Evolutionary conservation across 1,140 invertebrate species (phyloP).

Genomic region (Scaptomyza hsui): DNA sequence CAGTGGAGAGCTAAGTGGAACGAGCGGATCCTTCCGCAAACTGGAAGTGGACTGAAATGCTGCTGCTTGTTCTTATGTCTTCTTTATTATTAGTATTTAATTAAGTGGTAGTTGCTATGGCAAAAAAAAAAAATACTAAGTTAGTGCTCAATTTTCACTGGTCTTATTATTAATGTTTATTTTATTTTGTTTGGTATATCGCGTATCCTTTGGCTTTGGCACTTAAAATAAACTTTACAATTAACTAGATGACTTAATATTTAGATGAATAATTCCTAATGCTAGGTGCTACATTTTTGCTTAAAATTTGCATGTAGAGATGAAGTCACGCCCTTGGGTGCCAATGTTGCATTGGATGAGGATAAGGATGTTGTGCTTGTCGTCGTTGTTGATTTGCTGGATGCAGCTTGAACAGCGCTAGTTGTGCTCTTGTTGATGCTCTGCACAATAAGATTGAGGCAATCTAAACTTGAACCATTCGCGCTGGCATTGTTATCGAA

Average conservation of each 20-base stretch:
- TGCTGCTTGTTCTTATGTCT: background rate
- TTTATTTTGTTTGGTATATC: conserved; percentile 45
- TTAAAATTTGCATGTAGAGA: conserved; percentile 74
- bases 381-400: conserved; percentile 12
- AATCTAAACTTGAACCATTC: conserved; percentile 86
- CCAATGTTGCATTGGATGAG: conserved; percentile 18
- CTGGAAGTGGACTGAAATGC: conserved; percentile 68
- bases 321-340: conserved; percentile 18
- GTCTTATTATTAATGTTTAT: conserved; percentile 5
- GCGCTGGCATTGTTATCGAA: conserved; percentile 56
- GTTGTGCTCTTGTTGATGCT: conserved; percentile 85
- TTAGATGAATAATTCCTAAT: background rate
- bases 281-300: conserved; percentile 77
- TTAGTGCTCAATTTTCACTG: conserved; percentile 62
- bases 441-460: conserved; percentile 88
- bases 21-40: conserved; percentile 85
- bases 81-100: conserved; percentile 48
- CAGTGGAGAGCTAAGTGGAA: conserved; percentile 60
- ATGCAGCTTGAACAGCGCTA: conserved; percentile 29
- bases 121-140: conserved; percentile 57
- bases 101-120: conserved; percentile 55
- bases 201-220: conserved; percentile 57
- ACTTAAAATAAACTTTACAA: conserved; percentile 64
- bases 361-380: conserved; percentile 25
- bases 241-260: conserved; percentile 40